Conservation (phyloP, 2,888 invertebrate genomes). For the Aleiodes leptofemur region DNA sequence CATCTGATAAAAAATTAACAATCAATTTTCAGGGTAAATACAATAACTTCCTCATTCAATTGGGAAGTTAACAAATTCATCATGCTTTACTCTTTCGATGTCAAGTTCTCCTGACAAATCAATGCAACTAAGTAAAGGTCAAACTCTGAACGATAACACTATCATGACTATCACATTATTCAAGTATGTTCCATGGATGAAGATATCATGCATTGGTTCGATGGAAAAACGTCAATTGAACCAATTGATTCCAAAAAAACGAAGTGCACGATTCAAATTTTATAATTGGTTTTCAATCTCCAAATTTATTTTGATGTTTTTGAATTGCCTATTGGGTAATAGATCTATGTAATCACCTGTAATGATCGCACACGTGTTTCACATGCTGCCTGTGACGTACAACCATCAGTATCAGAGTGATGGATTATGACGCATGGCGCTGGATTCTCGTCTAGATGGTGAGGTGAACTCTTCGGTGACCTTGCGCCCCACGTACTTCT, state of each 20-base stretch:
- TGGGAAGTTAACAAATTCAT: no score
- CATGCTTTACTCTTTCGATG: no score
- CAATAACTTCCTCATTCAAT: no score
- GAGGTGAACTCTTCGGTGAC: constrained; percentile 52
- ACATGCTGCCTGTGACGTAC: constrained; percentile 70
- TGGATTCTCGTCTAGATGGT: constrained; percentile 64
- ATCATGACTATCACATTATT: not conserved
- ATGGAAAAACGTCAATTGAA: no score
- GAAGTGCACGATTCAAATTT: no score
- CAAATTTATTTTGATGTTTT: no score
- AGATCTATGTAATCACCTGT: constrained; percentile 64
- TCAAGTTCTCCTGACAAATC: no score
- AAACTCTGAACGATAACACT: constrained; percentile 5
- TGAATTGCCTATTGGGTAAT: not conserved
- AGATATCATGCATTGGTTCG: no score
- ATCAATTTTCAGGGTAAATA: no score
- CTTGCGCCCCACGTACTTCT: constrained; percentile 74
- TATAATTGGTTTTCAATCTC: not conserved
- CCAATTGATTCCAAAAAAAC: no score
- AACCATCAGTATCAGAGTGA: constrained; percentile 72
- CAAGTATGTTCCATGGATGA: not conserved
- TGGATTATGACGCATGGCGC: constrained; percentile 74
- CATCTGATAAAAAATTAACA: no score
- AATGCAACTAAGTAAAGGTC: not conserved
- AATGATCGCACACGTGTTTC: constrained; percentile 70